Percentiles rank a stretch among this genome's conserved stretches.
phyloP scores from a whole-genome alignment of 2,888 invertebrate genomes.

The Crepidodera aurea region DNA sequence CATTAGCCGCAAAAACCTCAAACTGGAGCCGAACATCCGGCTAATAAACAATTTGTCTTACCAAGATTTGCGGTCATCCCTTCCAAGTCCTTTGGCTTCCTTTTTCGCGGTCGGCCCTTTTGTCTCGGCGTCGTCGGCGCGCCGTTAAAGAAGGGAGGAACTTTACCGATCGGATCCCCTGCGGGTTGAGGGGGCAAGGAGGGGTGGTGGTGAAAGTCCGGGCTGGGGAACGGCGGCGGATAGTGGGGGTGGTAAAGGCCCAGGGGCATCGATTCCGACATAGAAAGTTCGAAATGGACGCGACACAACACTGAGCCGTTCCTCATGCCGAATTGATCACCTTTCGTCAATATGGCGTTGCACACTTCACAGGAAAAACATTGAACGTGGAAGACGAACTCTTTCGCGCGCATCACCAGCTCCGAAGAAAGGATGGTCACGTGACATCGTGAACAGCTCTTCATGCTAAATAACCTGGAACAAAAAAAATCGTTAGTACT shows the following conservation, averaged over 20 bases:
- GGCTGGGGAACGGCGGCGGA: slow-evolving; percentile 60
- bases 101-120: slow-evolving; percentile 84
- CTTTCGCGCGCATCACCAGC: slow-evolving; percentile 93
- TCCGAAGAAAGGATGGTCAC: slow-evolving; percentile 89
- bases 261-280: slow-evolving; percentile 52
- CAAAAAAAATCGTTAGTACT: background rate
- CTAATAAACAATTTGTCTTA: slow-evolving; percentile 37
- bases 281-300: slow-evolving; percentile 70
- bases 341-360: slow-evolving; percentile 85
- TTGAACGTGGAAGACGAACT: slow-evolving; percentile 91
- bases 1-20: background rate
- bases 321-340: slow-evolving; percentile 94
- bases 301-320: slow-evolving; percentile 90
- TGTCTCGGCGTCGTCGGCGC: slow-evolving; percentile 78
- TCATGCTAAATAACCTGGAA: slow-evolving; percentile 86
- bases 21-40: slow-evolving; percentile 2
- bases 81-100: slow-evolving; percentile 87
- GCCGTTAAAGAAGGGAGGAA: slow-evolving; percentile 67
- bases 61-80: slow-evolving; percentile 57
- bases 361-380: slow-evolving; percentile 95
- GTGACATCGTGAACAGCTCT: slow-evolving; percentile 89
- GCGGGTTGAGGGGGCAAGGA: slow-evolving; percentile 64
- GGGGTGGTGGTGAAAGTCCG: slow-evolving; percentile 62
- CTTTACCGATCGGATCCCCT: slow-evolving; percentile 62
- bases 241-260: slow-evolving; percentile 63